Evolutionary conservation across 2,113 vertebrate species (phyloP).

Genomic region (Rhipidura dahli): DNA sequence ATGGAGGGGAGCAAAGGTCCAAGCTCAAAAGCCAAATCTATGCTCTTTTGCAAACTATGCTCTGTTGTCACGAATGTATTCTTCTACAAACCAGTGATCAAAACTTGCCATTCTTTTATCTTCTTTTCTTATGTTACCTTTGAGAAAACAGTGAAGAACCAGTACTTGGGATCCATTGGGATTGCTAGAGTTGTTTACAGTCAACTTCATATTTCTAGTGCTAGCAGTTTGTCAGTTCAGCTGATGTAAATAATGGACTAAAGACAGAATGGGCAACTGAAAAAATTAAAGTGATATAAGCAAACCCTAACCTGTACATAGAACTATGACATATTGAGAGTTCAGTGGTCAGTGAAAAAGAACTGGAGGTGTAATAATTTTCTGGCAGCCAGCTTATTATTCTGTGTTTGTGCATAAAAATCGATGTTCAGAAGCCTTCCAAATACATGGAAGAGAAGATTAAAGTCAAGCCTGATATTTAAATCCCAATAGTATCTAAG

Average conservation of each 20-base stretch:
- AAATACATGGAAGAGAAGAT: conserved; percentile 37
- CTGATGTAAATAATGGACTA: not conserved
- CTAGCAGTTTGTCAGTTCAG: not conserved
- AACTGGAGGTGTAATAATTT: not conserved
- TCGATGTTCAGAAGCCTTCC: conserved; percentile 1
- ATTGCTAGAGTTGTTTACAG: not conserved
- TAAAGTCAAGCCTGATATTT: conserved; percentile 54
- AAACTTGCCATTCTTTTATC: not conserved
- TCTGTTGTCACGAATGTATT: not conserved
- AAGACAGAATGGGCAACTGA: not conserved
- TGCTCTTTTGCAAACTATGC: not conserved
- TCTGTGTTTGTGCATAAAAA: conserved; percentile 23
- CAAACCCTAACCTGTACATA: not conserved
- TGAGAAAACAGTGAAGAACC: not conserved
- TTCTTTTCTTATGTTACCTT: not conserved
- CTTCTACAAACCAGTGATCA: not conserved
- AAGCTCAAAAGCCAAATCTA: not conserved
- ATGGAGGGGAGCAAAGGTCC: not conserved
- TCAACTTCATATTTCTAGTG: not conserved
- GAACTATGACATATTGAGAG: not conserved
- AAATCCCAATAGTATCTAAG: conserved; percentile 22
- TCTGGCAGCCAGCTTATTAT: not conserved
- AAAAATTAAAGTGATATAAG: not conserved
- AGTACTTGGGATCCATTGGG: not conserved
- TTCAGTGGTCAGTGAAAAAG: not conserved